A percentile compares a stretch with the other conserved stretches of the same genome.
These are phyloP conservation scores for Caenorhabditis sinica DNA, from an alignment of 2,888 invertebrate genomes.

Conservation along the genomic window DNA sequence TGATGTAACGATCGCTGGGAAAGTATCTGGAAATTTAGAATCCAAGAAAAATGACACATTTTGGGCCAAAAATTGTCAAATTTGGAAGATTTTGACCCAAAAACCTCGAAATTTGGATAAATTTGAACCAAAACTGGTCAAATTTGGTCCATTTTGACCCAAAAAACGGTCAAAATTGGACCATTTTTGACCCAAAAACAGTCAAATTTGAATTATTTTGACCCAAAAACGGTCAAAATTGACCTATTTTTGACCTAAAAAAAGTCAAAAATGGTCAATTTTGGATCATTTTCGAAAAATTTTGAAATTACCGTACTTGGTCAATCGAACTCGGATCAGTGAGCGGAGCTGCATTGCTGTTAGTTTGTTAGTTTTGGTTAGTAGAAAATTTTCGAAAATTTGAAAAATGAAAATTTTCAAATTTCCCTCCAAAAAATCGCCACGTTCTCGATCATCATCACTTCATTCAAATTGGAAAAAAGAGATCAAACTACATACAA, in stretches of 20 bases:
- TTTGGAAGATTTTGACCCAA: too few species aligned
- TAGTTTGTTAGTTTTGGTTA: conserved; percentile 13
- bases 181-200: too few species aligned
- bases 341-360: conserved; percentile 40
- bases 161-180: too few species aligned
- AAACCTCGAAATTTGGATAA: too few species aligned
- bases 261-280: neutral
- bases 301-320: conserved; percentile 31
- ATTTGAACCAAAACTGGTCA: too few species aligned
- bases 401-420: conserved; percentile 13
- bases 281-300: neutral
- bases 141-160: too few species aligned
- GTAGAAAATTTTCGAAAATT: conserved; percentile 5
- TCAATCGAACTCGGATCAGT: conserved; percentile 46
- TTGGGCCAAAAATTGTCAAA: too few species aligned
- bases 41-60: too few species aligned
- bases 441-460: neutral
- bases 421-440: neutral
- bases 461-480: neutral
- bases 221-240: too few species aligned
- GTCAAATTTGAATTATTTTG: too few species aligned
- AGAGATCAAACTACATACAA: neutral
- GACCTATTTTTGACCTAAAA: too few species aligned
- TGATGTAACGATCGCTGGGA: conserved; percentile 49
- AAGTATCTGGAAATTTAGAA: conserved; percentile 35